phyloP scores from a whole-genome alignment of 2,888 invertebrate genomes.

The Drosophila falleni region DNA sequence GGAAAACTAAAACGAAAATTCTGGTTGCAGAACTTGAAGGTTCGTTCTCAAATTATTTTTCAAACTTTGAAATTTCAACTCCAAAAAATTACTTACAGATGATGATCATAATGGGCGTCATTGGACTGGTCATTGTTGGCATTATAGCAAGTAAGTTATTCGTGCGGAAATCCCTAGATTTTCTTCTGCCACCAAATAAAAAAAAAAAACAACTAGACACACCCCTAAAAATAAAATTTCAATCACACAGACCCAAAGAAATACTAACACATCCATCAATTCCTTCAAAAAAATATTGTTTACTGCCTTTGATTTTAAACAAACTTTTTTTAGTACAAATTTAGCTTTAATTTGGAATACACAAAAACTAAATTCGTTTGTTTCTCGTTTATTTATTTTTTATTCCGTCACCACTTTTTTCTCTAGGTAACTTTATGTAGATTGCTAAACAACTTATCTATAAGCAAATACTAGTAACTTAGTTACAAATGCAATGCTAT shows the following conservation, averaged over 20 bases:
- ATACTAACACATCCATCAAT: slow-evolving; percentile 27
- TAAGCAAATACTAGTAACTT: slow-evolving; percentile 68
- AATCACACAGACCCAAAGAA: slow-evolving; percentile 30
- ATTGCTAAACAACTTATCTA: slow-evolving; percentile 72
- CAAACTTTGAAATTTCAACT: background rate
- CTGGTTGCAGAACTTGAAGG: slow-evolving; percentile 99
- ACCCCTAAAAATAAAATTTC: background rate
- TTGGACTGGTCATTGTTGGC: slow-evolving; percentile 92
- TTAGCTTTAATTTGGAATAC: slow-evolving; percentile 41
- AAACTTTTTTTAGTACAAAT: slow-evolving; percentile 30
- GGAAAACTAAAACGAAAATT: slow-evolving; percentile 98
- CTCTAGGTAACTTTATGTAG: slow-evolving; percentile 86
- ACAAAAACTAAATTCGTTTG: slow-evolving; percentile 60
- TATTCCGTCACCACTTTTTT: slow-evolving; percentile 67
- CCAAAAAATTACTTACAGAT: slow-evolving; percentile 86
- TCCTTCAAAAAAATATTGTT: slow-evolving; percentile 11
- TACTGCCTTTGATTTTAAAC: slow-evolving; percentile 41
- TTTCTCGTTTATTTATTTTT: slow-evolving; percentile 43
- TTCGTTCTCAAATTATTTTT: slow-evolving; percentile 82
- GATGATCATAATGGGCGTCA: slow-evolving; percentile 96
- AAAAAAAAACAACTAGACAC: slow-evolving; percentile 25
- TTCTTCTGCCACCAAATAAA: slow-evolving; percentile 20
- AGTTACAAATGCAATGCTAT: slow-evolving; percentile 68
- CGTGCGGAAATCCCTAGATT: slow-evolving; percentile 50
- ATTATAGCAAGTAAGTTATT: slow-evolving; percentile 93